Evolutionary conservation across 1,140 invertebrate genomes (phyloP).

Genomic region (Trypoxylus dichotomus): DNA sequence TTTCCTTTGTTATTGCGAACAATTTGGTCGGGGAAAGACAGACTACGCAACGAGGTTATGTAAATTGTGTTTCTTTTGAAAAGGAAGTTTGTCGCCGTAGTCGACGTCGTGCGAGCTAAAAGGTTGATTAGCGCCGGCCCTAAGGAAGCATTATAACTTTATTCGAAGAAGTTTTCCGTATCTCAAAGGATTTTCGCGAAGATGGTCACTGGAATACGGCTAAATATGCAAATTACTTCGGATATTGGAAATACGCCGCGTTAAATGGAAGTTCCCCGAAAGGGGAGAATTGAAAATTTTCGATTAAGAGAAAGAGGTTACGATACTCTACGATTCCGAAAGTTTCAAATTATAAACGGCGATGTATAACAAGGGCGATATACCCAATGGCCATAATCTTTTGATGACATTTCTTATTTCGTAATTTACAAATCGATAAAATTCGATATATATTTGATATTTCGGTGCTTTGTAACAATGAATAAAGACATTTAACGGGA

Average conservation of each 20-base stretch:
- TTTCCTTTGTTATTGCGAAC: background rate
- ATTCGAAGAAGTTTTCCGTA: background rate
- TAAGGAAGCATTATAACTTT: conserved; percentile 4
- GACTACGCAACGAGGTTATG: conserved; percentile 1
- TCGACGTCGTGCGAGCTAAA: background rate
- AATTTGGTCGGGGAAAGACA: background rate
- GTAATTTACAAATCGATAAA: no score
- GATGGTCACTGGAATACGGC: background rate
- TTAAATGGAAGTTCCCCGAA: background rate
- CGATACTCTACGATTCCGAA: no score
- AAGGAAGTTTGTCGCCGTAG: background rate
- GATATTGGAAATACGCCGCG: background rate
- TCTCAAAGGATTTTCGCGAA: background rate
- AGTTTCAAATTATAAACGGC: no score
- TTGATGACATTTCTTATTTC: no score
- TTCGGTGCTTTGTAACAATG: no score
- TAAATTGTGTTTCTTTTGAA: conserved; percentile 4
- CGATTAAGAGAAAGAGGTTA: no score
- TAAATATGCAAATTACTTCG: background rate
- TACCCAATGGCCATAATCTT: no score
- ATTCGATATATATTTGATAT: no score
- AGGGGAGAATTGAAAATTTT: background rate
- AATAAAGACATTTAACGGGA: no score
- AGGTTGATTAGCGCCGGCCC: background rate
- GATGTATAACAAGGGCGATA: no score